Conservation (phyloP, 2,113 vertebrate species). For the Pipra filicauda region DNA sequence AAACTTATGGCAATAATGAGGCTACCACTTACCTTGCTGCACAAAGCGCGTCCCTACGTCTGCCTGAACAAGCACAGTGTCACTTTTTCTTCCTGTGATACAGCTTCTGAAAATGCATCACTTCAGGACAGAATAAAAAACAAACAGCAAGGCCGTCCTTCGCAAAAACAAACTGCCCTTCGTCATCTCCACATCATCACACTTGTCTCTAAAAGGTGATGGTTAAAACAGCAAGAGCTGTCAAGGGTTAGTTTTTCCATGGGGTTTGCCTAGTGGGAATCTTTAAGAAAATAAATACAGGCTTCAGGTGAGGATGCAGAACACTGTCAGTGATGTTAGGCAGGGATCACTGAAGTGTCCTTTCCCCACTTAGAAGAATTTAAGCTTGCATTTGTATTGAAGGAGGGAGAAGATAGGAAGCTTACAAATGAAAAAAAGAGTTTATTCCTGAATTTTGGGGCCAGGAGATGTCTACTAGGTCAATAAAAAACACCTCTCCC, state of each 20-base stretch:
- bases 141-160: not conserved
- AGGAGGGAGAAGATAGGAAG: not conserved
- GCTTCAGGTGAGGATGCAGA: not conserved
- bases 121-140: not conserved
- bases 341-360: not conserved
- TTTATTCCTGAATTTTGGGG: not conserved
- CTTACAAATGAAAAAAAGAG: not conserved
- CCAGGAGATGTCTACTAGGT: not conserved
- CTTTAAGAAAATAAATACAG: constrained; percentile 14
- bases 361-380: not conserved
- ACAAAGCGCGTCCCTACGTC: rapidly evolving
- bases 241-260: constrained; percentile 29
- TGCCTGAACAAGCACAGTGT: not conserved
- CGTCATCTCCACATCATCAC: not conserved
- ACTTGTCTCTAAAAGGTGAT: not conserved
- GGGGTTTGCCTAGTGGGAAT: not conserved
- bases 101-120: not conserved
- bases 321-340: not conserved
- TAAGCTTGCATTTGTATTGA: not conserved
- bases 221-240: not conserved
- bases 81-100: not conserved
- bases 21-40: not conserved
- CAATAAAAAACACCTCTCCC: not conserved
- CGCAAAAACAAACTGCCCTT: not conserved
- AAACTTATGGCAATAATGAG: not conserved